Conservation (phyloP, 2,113 vertebrate genomes). For the Strix aluco region DNA sequence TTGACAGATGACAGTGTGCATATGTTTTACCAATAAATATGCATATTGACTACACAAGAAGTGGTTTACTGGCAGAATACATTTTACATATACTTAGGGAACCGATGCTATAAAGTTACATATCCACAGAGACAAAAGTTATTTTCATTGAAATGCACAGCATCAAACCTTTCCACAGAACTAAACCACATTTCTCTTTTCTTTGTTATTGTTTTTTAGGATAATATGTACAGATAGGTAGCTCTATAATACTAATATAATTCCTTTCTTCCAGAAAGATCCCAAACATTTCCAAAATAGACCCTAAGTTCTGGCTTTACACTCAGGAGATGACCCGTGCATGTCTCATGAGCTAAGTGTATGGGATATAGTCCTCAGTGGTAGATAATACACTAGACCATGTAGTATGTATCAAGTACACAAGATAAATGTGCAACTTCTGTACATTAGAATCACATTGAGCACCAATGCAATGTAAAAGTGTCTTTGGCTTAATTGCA, state of each 20-base stretch:
- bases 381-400: neutral
- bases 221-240: neutral
- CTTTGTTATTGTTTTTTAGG: neutral
- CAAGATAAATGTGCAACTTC: neutral
- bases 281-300: neutral
- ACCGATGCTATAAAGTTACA: neutral
- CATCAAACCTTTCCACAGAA: neutral
- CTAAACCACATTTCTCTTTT: neutral
- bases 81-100: slow-evolving; percentile 24
- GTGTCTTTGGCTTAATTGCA: neutral
- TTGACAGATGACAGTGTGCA: slow-evolving; percentile 23
- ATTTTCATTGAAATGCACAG: slow-evolving; percentile 5
- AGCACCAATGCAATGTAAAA: neutral
- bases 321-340: neutral
- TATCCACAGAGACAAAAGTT: slow-evolving; percentile 33
- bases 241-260: neutral
- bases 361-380: neutral
- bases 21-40: slow-evolving; percentile 45
- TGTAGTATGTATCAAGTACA: neutral
- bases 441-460: neutral
- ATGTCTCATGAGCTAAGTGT: neutral
- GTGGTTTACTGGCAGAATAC: neutral
- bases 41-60: slow-evolving; percentile 10
- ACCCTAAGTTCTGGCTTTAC: neutral
- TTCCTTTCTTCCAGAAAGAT: neutral